These are phyloP conservation scores for Melipona quadrifasciata DNA, from an alignment of 1,140 invertebrate genomes.

Conservation along the genomic window DNA sequence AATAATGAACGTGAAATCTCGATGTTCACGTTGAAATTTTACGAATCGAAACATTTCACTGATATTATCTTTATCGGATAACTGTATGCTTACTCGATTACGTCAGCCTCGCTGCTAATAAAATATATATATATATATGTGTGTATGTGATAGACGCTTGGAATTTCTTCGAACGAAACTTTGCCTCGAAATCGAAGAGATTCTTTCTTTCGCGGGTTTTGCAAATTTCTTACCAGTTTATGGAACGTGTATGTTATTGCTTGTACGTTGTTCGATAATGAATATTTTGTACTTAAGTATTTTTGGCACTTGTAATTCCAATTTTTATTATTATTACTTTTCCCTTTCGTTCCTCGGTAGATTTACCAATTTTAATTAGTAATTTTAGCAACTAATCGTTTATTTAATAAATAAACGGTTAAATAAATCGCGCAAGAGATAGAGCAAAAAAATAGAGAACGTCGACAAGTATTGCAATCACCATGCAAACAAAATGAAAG, in stretches of 20 bases:
- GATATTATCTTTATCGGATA: slow-evolving; percentile 45
- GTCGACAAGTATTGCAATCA: too few relatives aligned
- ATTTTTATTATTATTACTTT: not conserved
- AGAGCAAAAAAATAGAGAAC: not conserved
- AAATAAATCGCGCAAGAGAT: too few relatives aligned
- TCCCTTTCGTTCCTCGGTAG: too few relatives aligned
- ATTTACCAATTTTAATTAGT: not conserved
- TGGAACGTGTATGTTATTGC: too few relatives aligned
- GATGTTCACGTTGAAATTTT: not conserved
- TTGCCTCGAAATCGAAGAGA: not conserved
- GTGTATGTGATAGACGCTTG: not conserved
- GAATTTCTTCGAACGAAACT: not conserved
- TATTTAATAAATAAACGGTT: too few relatives aligned
- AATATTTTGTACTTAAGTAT: not conserved
- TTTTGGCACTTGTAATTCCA: not conserved
- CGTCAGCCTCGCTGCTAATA: not conserved
- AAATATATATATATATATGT: slow-evolving; percentile 4
- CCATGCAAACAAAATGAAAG: too few relatives aligned
- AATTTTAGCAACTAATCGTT: too few relatives aligned
- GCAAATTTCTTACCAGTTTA: not conserved
- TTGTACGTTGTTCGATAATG: not conserved
- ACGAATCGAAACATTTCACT: slow-evolving; percentile 13
- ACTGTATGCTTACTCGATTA: slow-evolving; percentile 37
- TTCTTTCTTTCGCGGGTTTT: too few relatives aligned
- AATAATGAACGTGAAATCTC: slow-evolving; percentile 32